Evolutionary conservation across 2,888 invertebrate species (phyloP).

Genomic region (Aporophyla nigra): DNA sequence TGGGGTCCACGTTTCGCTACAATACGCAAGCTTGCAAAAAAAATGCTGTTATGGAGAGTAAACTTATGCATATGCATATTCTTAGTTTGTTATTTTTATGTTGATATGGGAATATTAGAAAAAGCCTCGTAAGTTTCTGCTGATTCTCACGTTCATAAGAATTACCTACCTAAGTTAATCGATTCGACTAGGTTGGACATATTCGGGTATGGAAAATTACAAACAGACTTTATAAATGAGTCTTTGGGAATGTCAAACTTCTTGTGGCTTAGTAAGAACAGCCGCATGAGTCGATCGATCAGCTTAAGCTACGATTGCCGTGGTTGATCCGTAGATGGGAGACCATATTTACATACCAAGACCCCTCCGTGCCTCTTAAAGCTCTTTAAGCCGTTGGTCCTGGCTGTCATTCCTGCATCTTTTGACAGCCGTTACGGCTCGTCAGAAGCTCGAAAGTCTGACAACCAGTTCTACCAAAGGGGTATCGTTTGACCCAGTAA

Average conservation of each 20-base stretch:
- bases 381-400: too few relatives aligned
- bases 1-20: conserved; percentile 26
- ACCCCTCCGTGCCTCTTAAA: too few relatives aligned
- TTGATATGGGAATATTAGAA: conserved; percentile 40
- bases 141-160: conserved; percentile 36
- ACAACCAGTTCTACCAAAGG: too few relatives aligned
- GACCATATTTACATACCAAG: too few relatives aligned
- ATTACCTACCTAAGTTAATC: neutral
- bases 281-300: too few relatives aligned
- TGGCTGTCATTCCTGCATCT: too few relatives aligned
- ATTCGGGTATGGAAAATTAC: too few relatives aligned
- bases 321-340: too few relatives aligned
- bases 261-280: neutral
- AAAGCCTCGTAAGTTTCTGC: conserved; percentile 1
- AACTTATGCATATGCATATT: conserved; percentile 64
- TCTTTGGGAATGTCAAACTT: neutral
- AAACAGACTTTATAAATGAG: neutral
- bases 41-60: conserved; percentile 21
- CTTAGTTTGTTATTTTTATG: conserved; percentile 39
- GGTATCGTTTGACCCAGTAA: too few relatives aligned
- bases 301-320: too few relatives aligned
- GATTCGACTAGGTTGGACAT: neutral
- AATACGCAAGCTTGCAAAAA: conserved; percentile 42
- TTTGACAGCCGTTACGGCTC: too few relatives aligned
- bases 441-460: too few relatives aligned